Evolutionary conservation across 2,797 vertebrate species (phyloP).

Genomic region (Rachycentron canadum): DNA sequence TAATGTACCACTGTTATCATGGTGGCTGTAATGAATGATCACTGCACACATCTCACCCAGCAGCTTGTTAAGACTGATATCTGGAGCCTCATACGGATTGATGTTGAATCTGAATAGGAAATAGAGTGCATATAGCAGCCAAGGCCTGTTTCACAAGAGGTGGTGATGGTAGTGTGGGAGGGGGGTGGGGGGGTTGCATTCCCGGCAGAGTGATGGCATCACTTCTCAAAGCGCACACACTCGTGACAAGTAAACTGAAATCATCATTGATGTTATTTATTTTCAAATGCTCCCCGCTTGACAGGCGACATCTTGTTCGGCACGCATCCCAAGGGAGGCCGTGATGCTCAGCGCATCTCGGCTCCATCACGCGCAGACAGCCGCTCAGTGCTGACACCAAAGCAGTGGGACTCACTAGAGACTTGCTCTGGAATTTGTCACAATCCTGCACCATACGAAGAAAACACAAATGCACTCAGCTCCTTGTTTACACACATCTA

Average conservation of each 20-base stretch:
- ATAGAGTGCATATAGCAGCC: slow-evolving; percentile 77
- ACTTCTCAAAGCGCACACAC: slow-evolving; percentile 83
- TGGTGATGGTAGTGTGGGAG: neutral
- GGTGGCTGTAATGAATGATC: slow-evolving; percentile 73
- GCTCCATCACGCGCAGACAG: slow-evolving; percentile 84
- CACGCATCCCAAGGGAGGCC: slow-evolving; percentile 83
- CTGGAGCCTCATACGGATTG: slow-evolving; percentile 76
- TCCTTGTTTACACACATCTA: slow-evolving; percentile 86
- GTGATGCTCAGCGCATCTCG: slow-evolving; percentile 73
- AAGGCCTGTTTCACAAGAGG: slow-evolving; percentile 71
- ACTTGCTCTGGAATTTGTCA: slow-evolving; percentile 88
- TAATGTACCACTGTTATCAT: slow-evolving; percentile 47
- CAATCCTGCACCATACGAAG: slow-evolving; percentile 78
- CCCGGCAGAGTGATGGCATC: slow-evolving; percentile 84
- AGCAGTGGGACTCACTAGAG: slow-evolving; percentile 84
- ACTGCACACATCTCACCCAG: slow-evolving; percentile 60
- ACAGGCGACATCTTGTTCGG: slow-evolving; percentile 90
- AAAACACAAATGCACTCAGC: slow-evolving; percentile 80
- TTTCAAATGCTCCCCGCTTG: slow-evolving; percentile 87
- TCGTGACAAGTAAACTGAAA: slow-evolving; percentile 89
- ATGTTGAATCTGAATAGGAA: slow-evolving; percentile 82
- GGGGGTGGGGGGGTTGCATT: slow-evolving; percentile 66
- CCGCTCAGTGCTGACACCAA: slow-evolving; percentile 85
- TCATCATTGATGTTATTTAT: slow-evolving; percentile 91
- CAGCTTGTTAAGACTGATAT: slow-evolving; percentile 78